Base-by-base conservation (phyloP, 2,113 vertebrate species). In the Spea multiplicata region DNA sequence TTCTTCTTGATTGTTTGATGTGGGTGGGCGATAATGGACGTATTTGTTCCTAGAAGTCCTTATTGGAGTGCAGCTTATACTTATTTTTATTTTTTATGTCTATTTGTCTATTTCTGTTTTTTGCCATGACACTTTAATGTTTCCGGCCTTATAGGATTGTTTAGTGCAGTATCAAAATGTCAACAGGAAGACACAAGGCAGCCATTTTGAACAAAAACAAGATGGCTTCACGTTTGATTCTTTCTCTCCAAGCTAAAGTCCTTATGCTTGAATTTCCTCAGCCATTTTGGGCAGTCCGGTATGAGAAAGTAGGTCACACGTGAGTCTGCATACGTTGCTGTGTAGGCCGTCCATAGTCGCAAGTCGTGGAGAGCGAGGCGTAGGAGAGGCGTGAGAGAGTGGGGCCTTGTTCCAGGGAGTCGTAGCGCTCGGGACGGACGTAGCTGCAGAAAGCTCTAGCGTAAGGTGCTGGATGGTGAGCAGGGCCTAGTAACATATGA, bases 261-360 rank as follows among this genome's bases (percentile, higher is more conserved):
- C 17, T 2, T n/a, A 44, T 55, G 16, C 30, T 44, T 17, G 17
- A 44, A 12, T 46, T 72, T 78, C 5, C 66, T 50, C 66, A 52
- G 9, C 50, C 45, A 61, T 66, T 17, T 6, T 53, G 46, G 14
- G 48, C 47, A 3, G 12, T 48, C 16, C 59, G 48, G 61, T 50
- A 4, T 17, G n/a, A 69, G 57, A 65, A 10, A 50, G 13, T 4
- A 30, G 44, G 65, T 96, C 92, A 97, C 85, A 97, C 95, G 3
- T 97, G 95, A 72, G 95, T 97, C 88, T 97, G 95, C 91, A 96
- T 96, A 74, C 95, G 94, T 1, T 88, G 88, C 16, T 96, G 95
- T 45, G 93, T 89, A 3, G 92, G 93, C 8, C 93, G 88, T 48
- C 93, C 90, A 16, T 91, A 93, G 86, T 94, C 93, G 49, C 87